Evolutionary conservation across 35 echinoderm and acorn worm genomes (phyloP).

Genomic region (Heliocidaris tuberculata): DNA sequence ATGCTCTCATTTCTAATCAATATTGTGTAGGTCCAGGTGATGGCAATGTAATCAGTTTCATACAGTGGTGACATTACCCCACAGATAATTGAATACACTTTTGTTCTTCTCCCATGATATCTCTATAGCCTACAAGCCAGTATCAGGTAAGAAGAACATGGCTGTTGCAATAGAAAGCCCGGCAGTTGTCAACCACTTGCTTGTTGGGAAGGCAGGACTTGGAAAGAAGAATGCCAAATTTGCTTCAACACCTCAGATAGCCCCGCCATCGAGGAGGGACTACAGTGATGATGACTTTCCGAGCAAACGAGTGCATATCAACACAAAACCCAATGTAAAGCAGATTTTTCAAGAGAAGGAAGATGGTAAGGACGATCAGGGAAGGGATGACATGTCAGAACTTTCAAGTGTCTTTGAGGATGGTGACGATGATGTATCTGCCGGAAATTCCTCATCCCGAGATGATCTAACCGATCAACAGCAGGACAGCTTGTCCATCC

Average conservation of each 20-base stretch:
- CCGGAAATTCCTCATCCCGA: background rate
- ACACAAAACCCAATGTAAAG: slow-evolving; percentile 62
- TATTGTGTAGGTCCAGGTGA: too few relatives aligned
- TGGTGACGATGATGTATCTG: background rate
- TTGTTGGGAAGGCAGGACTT: slow-evolving; percentile 84
- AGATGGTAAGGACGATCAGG: background rate
- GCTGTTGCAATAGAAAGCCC: slow-evolving; percentile 81
- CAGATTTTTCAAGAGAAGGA: slow-evolving; percentile 29
- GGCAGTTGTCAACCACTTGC: slow-evolving; percentile 87
- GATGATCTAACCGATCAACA: background rate
- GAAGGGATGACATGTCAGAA: background rate
- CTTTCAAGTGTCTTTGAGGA: background rate
- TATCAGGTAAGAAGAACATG: slow-evolving; percentile 52
- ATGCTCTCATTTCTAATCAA: too few relatives aligned
- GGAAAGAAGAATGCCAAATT: slow-evolving; percentile 90
- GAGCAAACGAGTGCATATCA: slow-evolving; percentile 59
- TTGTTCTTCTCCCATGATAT: background rate
- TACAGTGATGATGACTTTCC: slow-evolving; percentile 36
- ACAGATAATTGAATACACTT: too few relatives aligned
- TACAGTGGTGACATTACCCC: too few relatives aligned
- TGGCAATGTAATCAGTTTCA: too few relatives aligned
- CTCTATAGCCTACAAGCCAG: slow-evolving; percentile 51
- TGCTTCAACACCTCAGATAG: slow-evolving; percentile 69
- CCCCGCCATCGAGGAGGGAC: slow-evolving; percentile 56
- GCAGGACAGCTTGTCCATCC: background rate